Percentiles rank a stretch among this genome's conserved stretches.
These are phyloP conservation scores for Chelonus insularis DNA, from an alignment of 1,140 invertebrate species.

Conservation along the genomic window DNA sequence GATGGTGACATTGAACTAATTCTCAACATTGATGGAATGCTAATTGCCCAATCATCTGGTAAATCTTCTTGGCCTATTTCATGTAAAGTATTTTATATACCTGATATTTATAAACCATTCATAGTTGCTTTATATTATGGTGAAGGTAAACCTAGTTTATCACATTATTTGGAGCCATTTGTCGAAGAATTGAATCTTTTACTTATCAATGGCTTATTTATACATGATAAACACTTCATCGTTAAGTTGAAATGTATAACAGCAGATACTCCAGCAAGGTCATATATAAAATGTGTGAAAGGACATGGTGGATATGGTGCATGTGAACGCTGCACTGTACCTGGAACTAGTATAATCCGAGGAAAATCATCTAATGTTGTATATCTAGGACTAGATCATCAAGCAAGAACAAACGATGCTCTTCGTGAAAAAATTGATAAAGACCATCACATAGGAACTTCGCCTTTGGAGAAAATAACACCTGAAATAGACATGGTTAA, in stretches of 20 bases:
- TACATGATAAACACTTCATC: background rate
- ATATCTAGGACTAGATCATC: background rate
- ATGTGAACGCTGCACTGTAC: background rate
- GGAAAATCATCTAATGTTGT: background rate
- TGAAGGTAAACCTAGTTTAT: background rate
- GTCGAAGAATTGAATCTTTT: constrained; percentile 24
- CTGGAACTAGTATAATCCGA: background rate
- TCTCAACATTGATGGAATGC: no score
- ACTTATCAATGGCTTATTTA: constrained; percentile 17
- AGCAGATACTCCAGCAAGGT: constrained; percentile 17
- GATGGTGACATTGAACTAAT: no score
- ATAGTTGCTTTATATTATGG: constrained; percentile 14
- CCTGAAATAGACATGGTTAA: constrained; percentile 20
- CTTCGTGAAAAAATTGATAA: constrained; percentile 10
- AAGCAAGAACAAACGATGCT: constrained; percentile 11
- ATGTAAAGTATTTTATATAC: constrained; percentile 11
- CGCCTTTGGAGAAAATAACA: constrained; percentile 8
- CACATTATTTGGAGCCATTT: constrained; percentile 18
- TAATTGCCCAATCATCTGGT: no score
- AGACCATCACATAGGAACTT: constrained; percentile 23
- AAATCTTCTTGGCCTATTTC: constrained; percentile 6
- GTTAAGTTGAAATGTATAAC: constrained; percentile 12
- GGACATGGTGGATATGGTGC: constrained; percentile 10
- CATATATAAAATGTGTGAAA: constrained; percentile 13
- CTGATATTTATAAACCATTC: constrained; percentile 19